Percentiles rank a stretch among this genome's conserved stretches.
Evolutionary conservation across 2,888 invertebrate genomes (phyloP).

Genomic region (Amblyteles armatorius): DNA sequence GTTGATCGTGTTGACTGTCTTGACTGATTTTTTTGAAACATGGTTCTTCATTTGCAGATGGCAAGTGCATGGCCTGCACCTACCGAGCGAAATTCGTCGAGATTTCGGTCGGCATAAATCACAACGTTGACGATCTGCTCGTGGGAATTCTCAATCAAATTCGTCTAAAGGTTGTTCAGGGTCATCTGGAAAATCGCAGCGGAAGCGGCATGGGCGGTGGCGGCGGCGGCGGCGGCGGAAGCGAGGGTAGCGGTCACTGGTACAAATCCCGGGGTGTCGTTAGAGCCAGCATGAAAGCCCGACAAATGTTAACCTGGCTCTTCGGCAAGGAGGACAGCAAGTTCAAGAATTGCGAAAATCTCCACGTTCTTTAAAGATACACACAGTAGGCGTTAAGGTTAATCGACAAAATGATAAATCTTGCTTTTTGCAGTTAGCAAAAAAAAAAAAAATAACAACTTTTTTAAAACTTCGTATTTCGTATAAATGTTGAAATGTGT

Average conservation of each 20-base stretch:
- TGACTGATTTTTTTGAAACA: conserved; percentile 3
- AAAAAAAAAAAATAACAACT: conserved; percentile 20
- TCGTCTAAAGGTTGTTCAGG: conserved; percentile 89
- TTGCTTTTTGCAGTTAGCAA: background rate
- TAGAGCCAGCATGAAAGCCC: conserved; percentile 94
- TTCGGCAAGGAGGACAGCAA: conserved; percentile 96
- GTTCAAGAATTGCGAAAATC: conserved; percentile 96
- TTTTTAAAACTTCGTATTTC: conserved; percentile 2
- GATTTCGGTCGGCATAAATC: conserved; percentile 98
- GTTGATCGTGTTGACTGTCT: background rate
- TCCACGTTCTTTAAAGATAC: conserved; percentile 91
- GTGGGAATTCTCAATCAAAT: conserved; percentile 97
- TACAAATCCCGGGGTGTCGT: conserved; percentile 94
- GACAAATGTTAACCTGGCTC: conserved; percentile 96
- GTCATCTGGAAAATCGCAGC: conserved; percentile 86
- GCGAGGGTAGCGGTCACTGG: conserved; percentile 89
- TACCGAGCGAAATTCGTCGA: conserved; percentile 97
- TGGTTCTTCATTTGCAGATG: conserved; percentile 88
- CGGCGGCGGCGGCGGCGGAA: conserved; percentile 68
- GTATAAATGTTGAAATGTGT: conserved; percentile 44
- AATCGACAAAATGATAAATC: background rate
- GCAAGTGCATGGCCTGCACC: conserved; percentile 95
- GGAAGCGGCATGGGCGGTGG: conserved; percentile 71
- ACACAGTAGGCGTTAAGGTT: background rate
- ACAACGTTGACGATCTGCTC: conserved; percentile 97